These are phyloP conservation scores for Oryzias sinensis DNA, from an alignment of 2,797 vertebrate genomes.

Conservation along the genomic window DNA sequence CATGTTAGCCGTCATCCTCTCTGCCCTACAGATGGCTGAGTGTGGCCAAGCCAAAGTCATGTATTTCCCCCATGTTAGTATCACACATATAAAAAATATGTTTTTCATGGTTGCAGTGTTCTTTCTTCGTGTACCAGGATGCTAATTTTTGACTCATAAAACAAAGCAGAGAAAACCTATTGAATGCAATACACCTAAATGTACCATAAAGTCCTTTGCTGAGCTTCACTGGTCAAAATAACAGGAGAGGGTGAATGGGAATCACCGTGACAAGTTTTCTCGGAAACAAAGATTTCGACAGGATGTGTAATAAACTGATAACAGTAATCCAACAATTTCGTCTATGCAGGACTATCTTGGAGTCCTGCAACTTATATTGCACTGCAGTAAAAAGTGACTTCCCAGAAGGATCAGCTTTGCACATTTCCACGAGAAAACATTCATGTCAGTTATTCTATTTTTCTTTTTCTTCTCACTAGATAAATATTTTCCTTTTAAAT, in stretches of 20 bases:
- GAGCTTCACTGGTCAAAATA: too few species aligned
- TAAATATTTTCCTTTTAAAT: background rate
- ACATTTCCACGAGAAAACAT: background rate
- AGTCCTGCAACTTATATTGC: background rate
- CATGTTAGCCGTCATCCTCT: constrained; percentile 8
- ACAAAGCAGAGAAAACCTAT: too few species aligned
- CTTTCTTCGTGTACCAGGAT: background rate
- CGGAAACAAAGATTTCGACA: constrained; percentile 2
- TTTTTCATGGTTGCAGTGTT: background rate
- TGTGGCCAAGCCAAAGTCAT: constrained; percentile 22
- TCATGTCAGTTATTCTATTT: background rate
- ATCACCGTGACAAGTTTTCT: background rate
- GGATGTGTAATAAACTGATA: constrained; percentile 1
- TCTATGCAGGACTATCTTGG: background rate
- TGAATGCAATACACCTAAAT: too few species aligned
- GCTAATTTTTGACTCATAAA: too few species aligned
- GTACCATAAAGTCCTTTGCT: too few species aligned
- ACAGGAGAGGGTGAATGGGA: too few species aligned
- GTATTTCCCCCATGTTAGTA: constrained; percentile 17
- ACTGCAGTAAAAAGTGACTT: constrained; percentile 4
- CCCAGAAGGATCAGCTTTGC: background rate
- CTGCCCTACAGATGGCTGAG: constrained; percentile 16
- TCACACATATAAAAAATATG: constrained; percentile 14
- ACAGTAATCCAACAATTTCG: background rate
- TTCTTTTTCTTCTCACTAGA: background rate